Evolutionary conservation across 2,797 vertebrate genomes (phyloP), one percentile per base, ranked within the genome.

Genomic region (Sebastolobus alascanus): DNA sequence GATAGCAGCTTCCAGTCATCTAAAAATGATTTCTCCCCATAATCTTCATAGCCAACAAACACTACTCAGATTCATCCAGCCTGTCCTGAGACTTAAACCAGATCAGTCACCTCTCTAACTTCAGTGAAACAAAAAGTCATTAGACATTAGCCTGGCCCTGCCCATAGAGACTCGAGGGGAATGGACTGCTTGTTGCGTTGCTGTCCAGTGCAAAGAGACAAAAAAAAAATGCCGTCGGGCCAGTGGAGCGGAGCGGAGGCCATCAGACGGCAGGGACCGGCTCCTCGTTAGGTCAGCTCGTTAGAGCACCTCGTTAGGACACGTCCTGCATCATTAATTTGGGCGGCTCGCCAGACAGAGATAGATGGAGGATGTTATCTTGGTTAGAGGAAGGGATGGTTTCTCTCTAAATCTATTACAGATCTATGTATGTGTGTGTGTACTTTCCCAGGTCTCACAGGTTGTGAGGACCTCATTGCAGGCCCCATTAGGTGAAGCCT

Each of bases 321-420:
- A 50, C 66, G 73, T 85, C 86, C 75, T n/a, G 88, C 80, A 3
- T 31, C 87, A 84, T 91, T 91, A 84, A 63, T 81, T 40, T 77
- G 69, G 79, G 77, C 79, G 29, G n/a, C 25, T 33, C 2, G 20
- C 66, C 31, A 31, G 83, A 86, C 59, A 31, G 55, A 88, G 84
- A 90, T 74, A 54, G 75, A 88, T 86, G 84, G 73, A 43, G 20
- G 76, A 68, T 70, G 84, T 79, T 77, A 55, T 38, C 6, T 9
- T 27, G 54, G 76, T 79, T 31, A 38, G 74, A 60, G 56, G 52
- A 60, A 4, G 16, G 61, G 37, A 54, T 4, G 22, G 25, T 64
- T 58, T 78, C 66, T 27, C 65, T 81, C 71, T 72, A 52, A 77
- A 77, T 75, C 72, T 74, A 72, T 80, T 75, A 75, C n/a, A 54